These are phyloP conservation scores for Steromphala cineraria DNA, from an alignment of 2,888 invertebrate genomes.

Conservation along the genomic window DNA sequence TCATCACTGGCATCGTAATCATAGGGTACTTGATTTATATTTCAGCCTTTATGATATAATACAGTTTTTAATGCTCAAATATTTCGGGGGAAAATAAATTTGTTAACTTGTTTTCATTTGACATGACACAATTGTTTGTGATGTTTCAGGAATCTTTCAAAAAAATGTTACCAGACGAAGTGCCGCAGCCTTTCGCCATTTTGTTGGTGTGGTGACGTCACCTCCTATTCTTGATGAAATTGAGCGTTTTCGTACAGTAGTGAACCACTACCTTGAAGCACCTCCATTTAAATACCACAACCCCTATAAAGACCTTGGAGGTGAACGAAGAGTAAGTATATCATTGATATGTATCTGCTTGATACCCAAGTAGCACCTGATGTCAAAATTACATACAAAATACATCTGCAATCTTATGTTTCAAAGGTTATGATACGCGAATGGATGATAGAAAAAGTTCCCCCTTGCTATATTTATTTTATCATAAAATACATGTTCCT, in stretches of 20 bases:
- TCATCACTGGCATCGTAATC: neutral
- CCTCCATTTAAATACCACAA: conserved; percentile 93
- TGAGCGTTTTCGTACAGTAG: conserved; percentile 84
- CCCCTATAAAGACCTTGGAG: conserved; percentile 76
- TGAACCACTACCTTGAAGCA: conserved; percentile 88
- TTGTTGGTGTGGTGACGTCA: conserved; percentile 86
- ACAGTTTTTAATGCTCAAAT: no score
- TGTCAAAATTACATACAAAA: no score
- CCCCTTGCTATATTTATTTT: no score
- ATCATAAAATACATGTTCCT: no score
- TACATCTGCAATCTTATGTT: no score
- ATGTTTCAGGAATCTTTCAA: conserved; percentile 58
- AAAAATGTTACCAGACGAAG: conserved; percentile 44
- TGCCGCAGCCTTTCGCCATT: conserved; percentile 85
- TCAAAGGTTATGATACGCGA: no score
- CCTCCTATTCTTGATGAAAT: conserved; percentile 80
- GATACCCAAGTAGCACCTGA: no score
- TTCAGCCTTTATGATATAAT: neutral
- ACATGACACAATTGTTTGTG: neutral
- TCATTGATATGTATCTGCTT: no score
- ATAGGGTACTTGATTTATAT: neutral
- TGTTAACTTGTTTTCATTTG: neutral
- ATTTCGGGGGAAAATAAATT: neutral
- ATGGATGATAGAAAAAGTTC: no score
- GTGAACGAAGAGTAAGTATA: conserved; percentile 47